These are phyloP conservation scores for Daubentonia madagascariensis DNA, from an alignment of 2,113 vertebrate genomes.

Conservation along the genomic window DNA sequence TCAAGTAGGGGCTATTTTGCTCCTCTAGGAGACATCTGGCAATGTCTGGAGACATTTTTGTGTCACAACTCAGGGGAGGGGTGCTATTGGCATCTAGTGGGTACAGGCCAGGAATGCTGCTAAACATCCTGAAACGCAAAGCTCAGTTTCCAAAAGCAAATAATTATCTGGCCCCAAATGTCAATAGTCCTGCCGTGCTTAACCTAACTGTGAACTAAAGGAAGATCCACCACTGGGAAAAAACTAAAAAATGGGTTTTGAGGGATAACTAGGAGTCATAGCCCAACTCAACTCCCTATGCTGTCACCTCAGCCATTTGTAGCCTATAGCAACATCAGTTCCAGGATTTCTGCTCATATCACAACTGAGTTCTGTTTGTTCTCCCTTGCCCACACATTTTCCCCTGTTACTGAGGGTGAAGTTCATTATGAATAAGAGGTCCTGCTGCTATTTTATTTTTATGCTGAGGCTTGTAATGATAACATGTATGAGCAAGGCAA, in stretches of 20 bases:
- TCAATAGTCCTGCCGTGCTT: neutral
- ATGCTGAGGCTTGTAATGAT: neutral
- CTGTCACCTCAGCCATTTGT: neutral
- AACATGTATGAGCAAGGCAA: neutral
- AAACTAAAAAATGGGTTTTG: neutral
- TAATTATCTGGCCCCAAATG: neutral
- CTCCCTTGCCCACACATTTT: neutral
- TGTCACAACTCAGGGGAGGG: neutral
- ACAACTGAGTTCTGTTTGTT: neutral
- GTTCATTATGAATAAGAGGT: neutral
- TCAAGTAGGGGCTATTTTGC: neutral
- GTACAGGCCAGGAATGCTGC: neutral
- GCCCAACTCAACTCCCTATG: neutral
- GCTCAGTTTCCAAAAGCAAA: neutral
- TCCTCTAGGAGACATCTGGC: neutral
- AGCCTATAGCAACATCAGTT: neutral
- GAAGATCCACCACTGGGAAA: neutral
- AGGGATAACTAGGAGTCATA: neutral
- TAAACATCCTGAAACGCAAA: slow-evolving; percentile 26
- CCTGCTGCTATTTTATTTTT: neutral
- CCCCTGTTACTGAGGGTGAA: neutral
- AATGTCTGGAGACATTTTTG: neutral
- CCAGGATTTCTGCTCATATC: neutral
- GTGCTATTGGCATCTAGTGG: neutral
- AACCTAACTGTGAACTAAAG: neutral